Evolutionary conservation across 2,888 invertebrate genomes (phyloP), one percentile per base, ranked within the genome.

Genomic region (Aspidiotus destructor): DNA sequence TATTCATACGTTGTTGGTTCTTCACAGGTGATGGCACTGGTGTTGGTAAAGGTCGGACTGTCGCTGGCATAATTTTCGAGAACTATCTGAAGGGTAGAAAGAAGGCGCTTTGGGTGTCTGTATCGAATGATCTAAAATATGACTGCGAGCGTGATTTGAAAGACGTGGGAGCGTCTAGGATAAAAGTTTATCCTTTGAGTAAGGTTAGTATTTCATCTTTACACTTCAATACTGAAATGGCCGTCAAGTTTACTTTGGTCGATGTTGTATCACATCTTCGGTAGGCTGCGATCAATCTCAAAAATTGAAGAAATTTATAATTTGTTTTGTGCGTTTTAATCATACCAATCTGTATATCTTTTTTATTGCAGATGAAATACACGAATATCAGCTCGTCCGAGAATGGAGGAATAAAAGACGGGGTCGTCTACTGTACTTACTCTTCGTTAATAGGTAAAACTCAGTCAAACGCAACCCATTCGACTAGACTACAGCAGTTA

Each of bases 401-500:
- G 55, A 98, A 98, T 78, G 92, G 92, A 60, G 90, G 89, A 77
- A 87, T 93, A 72, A 93, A 94, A 78, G 92, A 90, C 74, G 96
- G 96, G 65, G 96, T 99, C 0, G 87, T 99, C 74, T 99, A 99
- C 80, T 88, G 93, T 74, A 99, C 99, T 0, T 99, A 99, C 80
- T 95, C 97, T 0, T 95, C 98, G 6, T 82, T 99, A 52, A 99
- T 99, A 76, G 97, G 99, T 2, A 98, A 99, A 80, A 89, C 92
- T 75, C 88, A 90, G 72, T 84, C 84, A 60, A 83, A 82, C 70
- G 87, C 87, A 68, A 96, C 97, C 80, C 98, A 96, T 79, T 87
- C 92, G 74, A 92, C 95, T 15, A 80, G 99, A 41, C 83, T 99
- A 75, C 96, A 97, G 76, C 99, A 99, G 79, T 80, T 99, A 74